Evolutionary conservation across 1,140 invertebrate genomes (phyloP).

Genomic region (Drosophila ambigua): DNA sequence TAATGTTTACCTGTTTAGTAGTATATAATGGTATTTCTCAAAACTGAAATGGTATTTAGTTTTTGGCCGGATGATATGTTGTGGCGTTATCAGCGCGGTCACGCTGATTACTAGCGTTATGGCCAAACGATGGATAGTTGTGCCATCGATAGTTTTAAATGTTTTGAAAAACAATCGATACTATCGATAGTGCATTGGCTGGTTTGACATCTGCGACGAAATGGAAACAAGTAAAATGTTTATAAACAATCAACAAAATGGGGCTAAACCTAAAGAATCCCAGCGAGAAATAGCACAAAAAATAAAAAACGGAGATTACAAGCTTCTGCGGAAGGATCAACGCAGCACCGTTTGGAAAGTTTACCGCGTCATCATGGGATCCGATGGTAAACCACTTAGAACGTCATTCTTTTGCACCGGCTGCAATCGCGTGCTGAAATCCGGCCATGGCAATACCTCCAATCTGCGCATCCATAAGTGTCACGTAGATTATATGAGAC

Average conservation of each 20-base stretch:
- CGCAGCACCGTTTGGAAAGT: conserved; percentile 61
- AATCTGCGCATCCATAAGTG: conserved; percentile 38
- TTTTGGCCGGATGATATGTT: neutral
- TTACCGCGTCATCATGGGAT: conserved; percentile 50
- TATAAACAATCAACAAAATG: conserved; percentile 13
- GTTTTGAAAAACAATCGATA: no score
- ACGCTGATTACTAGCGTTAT: no score
- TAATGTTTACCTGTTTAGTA: no score
- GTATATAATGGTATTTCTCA: no score
- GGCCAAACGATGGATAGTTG: no score
- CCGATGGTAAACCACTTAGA: conserved; percentile 53
- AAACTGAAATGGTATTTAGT: neutral
- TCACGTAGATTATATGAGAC: conserved; percentile 10
- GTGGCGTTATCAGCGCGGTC: no score
- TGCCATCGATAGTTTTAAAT: no score
- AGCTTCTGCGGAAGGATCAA: conserved; percentile 37
- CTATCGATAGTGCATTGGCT: no score
- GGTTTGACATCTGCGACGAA: no score
- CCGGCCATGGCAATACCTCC: neutral
- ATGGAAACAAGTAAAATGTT: neutral
- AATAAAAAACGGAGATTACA: conserved; percentile 50
- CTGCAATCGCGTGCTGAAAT: conserved; percentile 24
- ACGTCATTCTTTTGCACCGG: conserved; percentile 43
- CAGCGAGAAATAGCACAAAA: conserved; percentile 40
- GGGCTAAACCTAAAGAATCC: conserved; percentile 33